These are phyloP conservation scores for Amniataba percoides DNA, from an alignment of 2,797 vertebrate genomes.

Conservation along the genomic window DNA sequence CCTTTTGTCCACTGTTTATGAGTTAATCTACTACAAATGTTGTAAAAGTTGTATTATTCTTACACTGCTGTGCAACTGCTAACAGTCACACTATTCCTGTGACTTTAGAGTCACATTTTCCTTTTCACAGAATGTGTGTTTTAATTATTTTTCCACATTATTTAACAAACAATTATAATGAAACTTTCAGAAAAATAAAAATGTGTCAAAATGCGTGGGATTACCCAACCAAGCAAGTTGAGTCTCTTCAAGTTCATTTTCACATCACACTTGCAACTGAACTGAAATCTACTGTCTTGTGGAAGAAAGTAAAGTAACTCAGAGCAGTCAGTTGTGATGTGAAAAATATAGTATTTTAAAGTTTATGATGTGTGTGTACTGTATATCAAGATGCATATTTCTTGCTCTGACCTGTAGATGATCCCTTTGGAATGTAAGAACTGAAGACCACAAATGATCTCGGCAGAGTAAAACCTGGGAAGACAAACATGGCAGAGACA, in stretches of 20 bases:
- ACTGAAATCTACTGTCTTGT: background rate
- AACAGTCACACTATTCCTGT: background rate
- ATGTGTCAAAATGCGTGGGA: slow-evolving; percentile 51
- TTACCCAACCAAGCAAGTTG: slow-evolving; percentile 48
- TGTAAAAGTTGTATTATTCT: background rate
- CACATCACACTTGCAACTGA: slow-evolving; percentile 25
- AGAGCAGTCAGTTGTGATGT: background rate
- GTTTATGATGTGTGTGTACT: background rate
- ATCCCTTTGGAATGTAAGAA: slow-evolving; percentile 97
- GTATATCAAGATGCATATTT: slow-evolving; percentile 16
- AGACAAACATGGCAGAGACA: slow-evolving; percentile 41
- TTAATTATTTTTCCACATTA: no score
- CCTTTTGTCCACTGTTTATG: background rate
- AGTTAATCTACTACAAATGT: background rate
- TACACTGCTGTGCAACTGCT: background rate
- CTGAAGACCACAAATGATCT: slow-evolving; percentile 96
- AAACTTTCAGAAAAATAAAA: slow-evolving; percentile 35
- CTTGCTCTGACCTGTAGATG: slow-evolving; percentile 93
- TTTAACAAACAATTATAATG: slow-evolving; percentile 39
- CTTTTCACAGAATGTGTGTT: no score
- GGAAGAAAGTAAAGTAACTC: background rate
- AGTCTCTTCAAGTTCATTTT: slow-evolving; percentile 39
- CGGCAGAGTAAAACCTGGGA: slow-evolving; percentile 95
- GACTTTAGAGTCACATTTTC: background rate
- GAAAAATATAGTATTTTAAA: background rate